Evolutionary conservation across 2,113 vertebrate species (phyloP).

Genomic region (Microcebus jonahi): DNA sequence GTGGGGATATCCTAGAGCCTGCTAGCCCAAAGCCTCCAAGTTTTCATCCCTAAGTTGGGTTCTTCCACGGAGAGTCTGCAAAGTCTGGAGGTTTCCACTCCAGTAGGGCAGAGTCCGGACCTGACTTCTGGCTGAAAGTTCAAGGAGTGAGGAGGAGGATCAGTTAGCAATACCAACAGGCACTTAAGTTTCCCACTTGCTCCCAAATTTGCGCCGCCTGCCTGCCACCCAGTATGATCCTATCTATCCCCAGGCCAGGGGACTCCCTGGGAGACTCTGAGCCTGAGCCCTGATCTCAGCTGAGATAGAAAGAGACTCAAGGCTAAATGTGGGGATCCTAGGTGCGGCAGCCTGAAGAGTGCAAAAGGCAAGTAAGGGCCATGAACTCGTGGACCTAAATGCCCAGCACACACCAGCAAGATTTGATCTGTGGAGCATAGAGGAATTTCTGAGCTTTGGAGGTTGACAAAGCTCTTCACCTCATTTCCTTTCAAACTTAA

Average conservation of each 20-base stretch:
- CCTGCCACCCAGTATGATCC: accelerated
- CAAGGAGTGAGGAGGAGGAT: neutral
- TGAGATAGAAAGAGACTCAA: neutral
- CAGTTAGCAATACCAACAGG: neutral
- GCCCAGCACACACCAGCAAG: neutral
- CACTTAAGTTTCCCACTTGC: neutral
- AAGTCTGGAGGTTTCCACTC: neutral
- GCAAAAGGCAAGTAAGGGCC: neutral
- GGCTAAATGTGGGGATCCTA: neutral
- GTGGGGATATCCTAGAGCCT: neutral
- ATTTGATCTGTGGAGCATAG: too few species aligned
- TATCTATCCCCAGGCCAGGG: neutral
- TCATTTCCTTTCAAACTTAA: neutral
- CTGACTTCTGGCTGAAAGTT: neutral
- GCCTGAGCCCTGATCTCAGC: neutral
- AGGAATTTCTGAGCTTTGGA: neutral
- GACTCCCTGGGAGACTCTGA: neutral
- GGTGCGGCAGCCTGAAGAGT: too few species aligned
- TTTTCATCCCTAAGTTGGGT: neutral
- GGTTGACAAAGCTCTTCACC: neutral
- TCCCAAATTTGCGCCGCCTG: neutral
- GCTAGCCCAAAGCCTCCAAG: neutral
- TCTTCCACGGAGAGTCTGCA: neutral
- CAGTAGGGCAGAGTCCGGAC: neutral
- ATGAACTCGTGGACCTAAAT: neutral